These are phyloP conservation scores for Donacobius atricapilla DNA, from an alignment of 2,113 vertebrate genomes.

Conservation along the genomic window DNA sequence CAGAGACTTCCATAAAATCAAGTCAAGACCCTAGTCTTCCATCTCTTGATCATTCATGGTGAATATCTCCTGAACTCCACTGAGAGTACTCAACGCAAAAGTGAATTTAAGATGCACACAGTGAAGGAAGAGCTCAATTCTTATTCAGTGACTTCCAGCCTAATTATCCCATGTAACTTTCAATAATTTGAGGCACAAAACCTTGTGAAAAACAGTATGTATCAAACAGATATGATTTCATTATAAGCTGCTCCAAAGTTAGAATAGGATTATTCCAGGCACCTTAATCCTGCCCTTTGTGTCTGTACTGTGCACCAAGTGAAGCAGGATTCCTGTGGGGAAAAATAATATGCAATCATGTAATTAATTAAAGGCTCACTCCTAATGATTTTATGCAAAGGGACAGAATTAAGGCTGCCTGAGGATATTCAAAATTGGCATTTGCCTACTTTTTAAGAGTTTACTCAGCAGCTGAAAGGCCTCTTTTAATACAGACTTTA, in stretches of 20 bases:
- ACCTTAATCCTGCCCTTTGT: constrained; percentile 1
- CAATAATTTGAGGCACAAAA: background rate
- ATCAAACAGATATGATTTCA: background rate
- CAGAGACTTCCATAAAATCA: background rate
- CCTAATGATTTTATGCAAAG: constrained; percentile 46
- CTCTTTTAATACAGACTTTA: background rate
- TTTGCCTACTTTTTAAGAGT: constrained; percentile 29
- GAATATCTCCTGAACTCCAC: background rate
- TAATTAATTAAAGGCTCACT: constrained; percentile 51
- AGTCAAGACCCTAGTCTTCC: background rate
- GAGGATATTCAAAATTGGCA: constrained; percentile 40
- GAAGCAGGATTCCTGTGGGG: constrained; percentile 25
- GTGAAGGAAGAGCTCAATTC: background rate
- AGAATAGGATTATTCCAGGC: background rate
- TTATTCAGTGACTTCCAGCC: background rate
- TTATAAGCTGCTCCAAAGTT: background rate
- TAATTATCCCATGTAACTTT: background rate
- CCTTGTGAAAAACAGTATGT: background rate
- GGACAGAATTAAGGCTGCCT: constrained; percentile 46
- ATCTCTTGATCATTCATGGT: background rate
- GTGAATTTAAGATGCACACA: background rate
- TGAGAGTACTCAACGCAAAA: background rate
- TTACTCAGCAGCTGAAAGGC: background rate
- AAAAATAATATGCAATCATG: constrained; percentile 28
- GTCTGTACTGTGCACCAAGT: background rate